A percentile compares a stretch with the other conserved stretches of the same genome.
Conservation (phyloP, 1,140 invertebrate species). For the Thaumetopoea pityocampa region DNA sequence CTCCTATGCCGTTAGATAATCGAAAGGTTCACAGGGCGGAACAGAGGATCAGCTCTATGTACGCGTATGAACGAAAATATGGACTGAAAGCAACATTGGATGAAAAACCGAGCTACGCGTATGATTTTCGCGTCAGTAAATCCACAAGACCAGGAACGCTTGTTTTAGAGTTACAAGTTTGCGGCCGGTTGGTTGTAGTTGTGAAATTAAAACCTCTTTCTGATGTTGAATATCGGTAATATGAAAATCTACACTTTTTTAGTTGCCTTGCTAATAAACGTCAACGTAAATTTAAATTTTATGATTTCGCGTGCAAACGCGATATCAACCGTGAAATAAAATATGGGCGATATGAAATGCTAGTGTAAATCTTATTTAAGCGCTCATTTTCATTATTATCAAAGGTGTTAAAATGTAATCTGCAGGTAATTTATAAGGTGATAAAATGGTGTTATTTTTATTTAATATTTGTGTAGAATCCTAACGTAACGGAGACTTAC, state of each 20-base stretch:
- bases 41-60: constrained; percentile 21
- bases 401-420: no score
- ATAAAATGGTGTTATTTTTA: no score
- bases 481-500: no score
- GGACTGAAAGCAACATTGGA: constrained; percentile 23
- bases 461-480: no score
- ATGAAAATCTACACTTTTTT: neutral
- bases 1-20: constrained; percentile 23
- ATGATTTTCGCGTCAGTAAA: constrained; percentile 19
- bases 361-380: no score
- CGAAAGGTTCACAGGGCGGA: constrained; percentile 24
- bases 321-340: no score
- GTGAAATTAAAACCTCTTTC: constrained; percentile 11
- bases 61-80: constrained; percentile 15
- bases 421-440: no score
- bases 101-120: constrained; percentile 24
- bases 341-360: no score
- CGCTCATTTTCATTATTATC: no score
- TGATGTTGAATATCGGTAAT: constrained; percentile 6
- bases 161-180: constrained; percentile 11
- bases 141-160: constrained; percentile 4
- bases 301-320: neutral
- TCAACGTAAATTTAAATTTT: neutral
- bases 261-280: neutral
- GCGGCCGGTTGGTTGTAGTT: constrained; percentile 8